Conservation (phyloP, 1,140 invertebrate species). For the Amphibalanus amphitrite region DNA sequence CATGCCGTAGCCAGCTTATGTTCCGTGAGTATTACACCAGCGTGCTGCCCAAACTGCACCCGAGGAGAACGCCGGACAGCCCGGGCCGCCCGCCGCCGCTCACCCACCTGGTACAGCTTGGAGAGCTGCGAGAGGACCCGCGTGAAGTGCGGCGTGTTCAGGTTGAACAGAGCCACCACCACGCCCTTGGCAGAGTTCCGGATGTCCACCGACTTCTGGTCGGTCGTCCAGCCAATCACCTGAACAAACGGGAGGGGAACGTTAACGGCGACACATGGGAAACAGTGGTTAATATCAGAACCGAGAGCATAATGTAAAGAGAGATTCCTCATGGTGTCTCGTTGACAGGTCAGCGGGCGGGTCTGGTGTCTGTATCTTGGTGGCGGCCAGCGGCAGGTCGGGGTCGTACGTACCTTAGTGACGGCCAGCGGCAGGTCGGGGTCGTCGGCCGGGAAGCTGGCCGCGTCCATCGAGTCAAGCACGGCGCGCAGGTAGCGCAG, state of each 20-base stretch:
- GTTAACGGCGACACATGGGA: too few species aligned
- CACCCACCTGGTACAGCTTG: slow-evolving; percentile 25
- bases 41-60: too few species aligned
- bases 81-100: too few species aligned
- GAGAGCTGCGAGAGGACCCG: slow-evolving; percentile 62
- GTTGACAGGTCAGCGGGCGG: too few species aligned
- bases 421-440: slow-evolving; percentile 31
- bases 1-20: too few species aligned
- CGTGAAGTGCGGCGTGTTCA: slow-evolving; percentile 61
- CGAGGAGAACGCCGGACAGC: too few species aligned
- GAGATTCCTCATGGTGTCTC: too few species aligned
- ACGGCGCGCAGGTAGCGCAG: slow-evolving; percentile 54
- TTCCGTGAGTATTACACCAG: too few species aligned
- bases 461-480: slow-evolving; percentile 35
- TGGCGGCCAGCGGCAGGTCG: slow-evolving; percentile 28
- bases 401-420: slow-evolving; percentile 24
- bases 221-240: slow-evolving; percentile 35
- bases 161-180: slow-evolving; percentile 67
- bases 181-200: slow-evolving; percentile 56
- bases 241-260: not conserved
- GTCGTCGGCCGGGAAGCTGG: slow-evolving; percentile 19
- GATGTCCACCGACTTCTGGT: slow-evolving; percentile 47
- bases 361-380: too few species aligned
- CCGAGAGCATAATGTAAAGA: too few species aligned
- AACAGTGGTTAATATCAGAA: too few species aligned